Percentiles rank a stretch among this genome's conserved stretches.
These are phyloP conservation scores for Drosophila dives DNA, from an alignment of 2,888 invertebrate genomes.

Conservation along the genomic window DNA sequence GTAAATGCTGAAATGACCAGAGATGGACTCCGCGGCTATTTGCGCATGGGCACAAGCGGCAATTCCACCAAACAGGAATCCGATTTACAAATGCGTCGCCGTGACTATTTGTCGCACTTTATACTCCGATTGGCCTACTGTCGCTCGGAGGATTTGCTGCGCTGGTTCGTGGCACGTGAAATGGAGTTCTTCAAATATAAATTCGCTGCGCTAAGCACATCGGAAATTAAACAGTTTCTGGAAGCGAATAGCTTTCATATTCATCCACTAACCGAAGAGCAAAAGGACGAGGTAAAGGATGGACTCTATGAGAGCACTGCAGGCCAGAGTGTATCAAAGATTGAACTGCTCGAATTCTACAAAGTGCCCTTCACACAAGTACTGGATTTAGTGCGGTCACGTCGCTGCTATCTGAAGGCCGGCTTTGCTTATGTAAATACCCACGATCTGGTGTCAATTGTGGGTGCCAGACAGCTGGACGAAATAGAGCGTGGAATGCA, in stretches of 20 bases:
- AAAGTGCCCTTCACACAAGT: conserved; percentile 95
- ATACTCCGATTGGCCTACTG: conserved; percentile 96
- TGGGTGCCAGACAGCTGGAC: conserved; percentile 90
- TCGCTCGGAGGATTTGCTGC: conserved; percentile 92
- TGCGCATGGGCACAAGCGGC: conserved; percentile 86
- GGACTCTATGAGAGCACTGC: conserved; percentile 88
- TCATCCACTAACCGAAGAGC: conserved; percentile 88
- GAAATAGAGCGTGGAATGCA: conserved; percentile 83
- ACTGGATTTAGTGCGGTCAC: conserved; percentile 91
- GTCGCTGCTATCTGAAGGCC: conserved; percentile 91
- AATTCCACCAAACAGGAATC: conserved; percentile 85
- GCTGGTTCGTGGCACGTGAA: conserved; percentile 96
- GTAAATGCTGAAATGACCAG: conserved; percentile 88
- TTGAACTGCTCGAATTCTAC: conserved; percentile 89
- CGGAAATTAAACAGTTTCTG: conserved; percentile 89
- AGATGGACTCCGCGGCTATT: conserved; percentile 89
- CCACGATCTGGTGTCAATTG: conserved; percentile 92
- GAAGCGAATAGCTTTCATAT: conserved; percentile 89
- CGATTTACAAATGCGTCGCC: conserved; percentile 89
- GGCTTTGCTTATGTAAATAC: conserved; percentile 96
- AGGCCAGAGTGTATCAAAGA: conserved; percentile 86
- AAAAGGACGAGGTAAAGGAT: conserved; percentile 88
- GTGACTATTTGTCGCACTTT: conserved; percentile 97
- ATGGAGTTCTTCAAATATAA: conserved; percentile 94
- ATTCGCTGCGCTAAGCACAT: conserved; percentile 87